A percentile compares a stretch with the other conserved stretches of the same genome.
These are phyloP conservation scores for Triplophysa siluroides DNA, from an alignment of 2,113 vertebrate species.

Conservation along the genomic window DNA sequence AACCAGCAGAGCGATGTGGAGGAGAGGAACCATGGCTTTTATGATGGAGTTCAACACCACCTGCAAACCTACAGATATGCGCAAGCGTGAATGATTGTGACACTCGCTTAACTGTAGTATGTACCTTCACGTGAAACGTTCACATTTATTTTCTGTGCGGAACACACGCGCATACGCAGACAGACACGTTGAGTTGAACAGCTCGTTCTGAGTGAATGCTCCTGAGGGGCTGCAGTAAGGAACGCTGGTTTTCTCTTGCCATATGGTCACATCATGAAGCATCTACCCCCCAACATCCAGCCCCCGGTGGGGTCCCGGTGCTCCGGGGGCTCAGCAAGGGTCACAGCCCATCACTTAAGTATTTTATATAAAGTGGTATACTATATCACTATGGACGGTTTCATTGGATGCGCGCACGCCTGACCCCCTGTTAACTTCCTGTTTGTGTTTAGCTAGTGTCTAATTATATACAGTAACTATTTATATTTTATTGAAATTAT, in stretches of 20 bases:
- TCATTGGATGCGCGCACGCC: no score
- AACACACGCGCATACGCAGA: background rate
- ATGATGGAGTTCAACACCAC: constrained; percentile 99
- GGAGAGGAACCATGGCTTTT: constrained; percentile 99
- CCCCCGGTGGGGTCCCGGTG: background rate
- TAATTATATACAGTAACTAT: no score
- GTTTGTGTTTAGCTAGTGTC: no score
- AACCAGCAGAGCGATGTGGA: constrained; percentile 98
- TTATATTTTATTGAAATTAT: no score
- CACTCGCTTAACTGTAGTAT: background rate
- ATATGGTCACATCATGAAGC: constrained; percentile 55
- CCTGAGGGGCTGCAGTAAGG: constrained; percentile 47
- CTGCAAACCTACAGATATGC: constrained; percentile 90
- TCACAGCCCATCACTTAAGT: background rate
- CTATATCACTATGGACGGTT: no score
- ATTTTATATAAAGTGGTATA: no score
- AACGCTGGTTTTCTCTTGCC: constrained; percentile 41
- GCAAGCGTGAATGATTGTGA: background rate
- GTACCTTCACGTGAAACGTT: background rate
- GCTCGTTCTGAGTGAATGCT: constrained; percentile 54
- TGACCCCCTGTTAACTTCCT: no score
- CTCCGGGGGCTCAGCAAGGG: background rate
- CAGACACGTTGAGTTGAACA: constrained; percentile 51
- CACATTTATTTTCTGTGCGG: background rate
- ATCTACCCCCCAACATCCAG: constrained; percentile 29